phyloP scores from a whole-genome alignment of 1,140 invertebrate species.

The Atta cephalotes region DNA sequence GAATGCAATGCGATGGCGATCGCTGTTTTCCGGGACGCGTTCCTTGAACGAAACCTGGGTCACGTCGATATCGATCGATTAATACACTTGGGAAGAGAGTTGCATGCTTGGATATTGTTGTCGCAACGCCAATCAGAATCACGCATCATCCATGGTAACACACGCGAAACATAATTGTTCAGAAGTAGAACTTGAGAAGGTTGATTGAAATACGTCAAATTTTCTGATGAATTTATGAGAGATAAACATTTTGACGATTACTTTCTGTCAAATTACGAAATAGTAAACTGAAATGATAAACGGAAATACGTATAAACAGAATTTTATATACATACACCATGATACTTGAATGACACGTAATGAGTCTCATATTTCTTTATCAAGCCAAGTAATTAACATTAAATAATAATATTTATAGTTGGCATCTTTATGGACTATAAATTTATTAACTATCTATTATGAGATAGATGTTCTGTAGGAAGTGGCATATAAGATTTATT shows the following conservation, averaged over 20 bases:
- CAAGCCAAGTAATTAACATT: not conserved
- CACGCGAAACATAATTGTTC: slow-evolving; percentile 27
- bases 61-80: slow-evolving; percentile 73
- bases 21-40: slow-evolving; percentile 46
- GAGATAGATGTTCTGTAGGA: not conserved
- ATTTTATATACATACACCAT: not conserved
- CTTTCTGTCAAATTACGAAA: not conserved
- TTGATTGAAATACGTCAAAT: not conserved
- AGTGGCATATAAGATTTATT: slow-evolving; percentile 19
- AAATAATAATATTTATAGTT: not conserved
- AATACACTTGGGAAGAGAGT: slow-evolving; percentile 51
- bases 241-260: not conserved
- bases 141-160: slow-evolving; percentile 41
- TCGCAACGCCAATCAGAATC: slow-evolving; percentile 37
- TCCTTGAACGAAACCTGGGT: slow-evolving; percentile 49
- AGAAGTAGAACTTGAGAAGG: not conserved
- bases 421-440: not conserved
- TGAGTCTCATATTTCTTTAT: not conserved
- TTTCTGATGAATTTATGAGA: not conserved
- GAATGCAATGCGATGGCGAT: slow-evolving; percentile 1
- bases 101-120: slow-evolving; percentile 44
- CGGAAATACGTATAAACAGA: not conserved
- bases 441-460: not conserved
- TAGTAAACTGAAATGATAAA: not conserved
- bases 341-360: not conserved